A percentile compares a stretch with the other conserved stretches of the same genome.
These are phyloP conservation scores for Crocodylus rhombifer DNA, from an alignment of 2,797 vertebrate genomes.

Conservation along the genomic window DNA sequence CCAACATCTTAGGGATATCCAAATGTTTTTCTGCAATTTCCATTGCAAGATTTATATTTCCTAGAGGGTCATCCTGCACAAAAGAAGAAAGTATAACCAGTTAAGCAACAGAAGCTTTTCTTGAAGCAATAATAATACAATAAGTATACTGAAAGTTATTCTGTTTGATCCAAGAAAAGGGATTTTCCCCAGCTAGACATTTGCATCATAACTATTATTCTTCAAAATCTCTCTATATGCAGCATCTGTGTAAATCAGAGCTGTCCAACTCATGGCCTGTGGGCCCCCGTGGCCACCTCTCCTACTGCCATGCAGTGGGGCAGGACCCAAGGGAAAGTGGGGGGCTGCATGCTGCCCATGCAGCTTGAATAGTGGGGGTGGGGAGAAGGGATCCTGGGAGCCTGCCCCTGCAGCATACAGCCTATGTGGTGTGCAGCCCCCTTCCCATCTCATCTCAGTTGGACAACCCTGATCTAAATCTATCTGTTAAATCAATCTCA, in stretches of 20 bases:
- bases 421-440: too few relatives aligned
- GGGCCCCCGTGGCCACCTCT: too few relatives aligned
- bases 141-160: not conserved
- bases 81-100: constrained; percentile 62
- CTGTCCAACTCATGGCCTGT: not conserved
- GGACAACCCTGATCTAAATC: too few relatives aligned
- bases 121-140: constrained; percentile 1
- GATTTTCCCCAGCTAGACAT: constrained; percentile 23
- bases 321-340: too few relatives aligned
- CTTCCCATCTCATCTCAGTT: too few relatives aligned
- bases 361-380: too few relatives aligned
- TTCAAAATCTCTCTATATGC: not conserved
- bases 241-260: not conserved
- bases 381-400: too few relatives aligned
- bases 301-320: too few relatives aligned
- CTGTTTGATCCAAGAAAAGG: not conserved
- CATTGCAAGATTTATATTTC: constrained; percentile 98
- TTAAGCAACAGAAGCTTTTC: constrained; percentile 28
- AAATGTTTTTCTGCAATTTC: constrained; percentile 99
- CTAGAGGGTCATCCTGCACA: constrained; percentile 94
- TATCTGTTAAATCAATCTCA: not conserved
- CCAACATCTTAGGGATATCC: constrained; percentile 99
- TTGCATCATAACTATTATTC: not conserved
- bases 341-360: too few relatives aligned
- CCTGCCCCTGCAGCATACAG: too few relatives aligned